These are phyloP conservation scores for Cephus cinctus DNA, from an alignment of 1,140 invertebrate genomes.

Conservation along the genomic window DNA sequence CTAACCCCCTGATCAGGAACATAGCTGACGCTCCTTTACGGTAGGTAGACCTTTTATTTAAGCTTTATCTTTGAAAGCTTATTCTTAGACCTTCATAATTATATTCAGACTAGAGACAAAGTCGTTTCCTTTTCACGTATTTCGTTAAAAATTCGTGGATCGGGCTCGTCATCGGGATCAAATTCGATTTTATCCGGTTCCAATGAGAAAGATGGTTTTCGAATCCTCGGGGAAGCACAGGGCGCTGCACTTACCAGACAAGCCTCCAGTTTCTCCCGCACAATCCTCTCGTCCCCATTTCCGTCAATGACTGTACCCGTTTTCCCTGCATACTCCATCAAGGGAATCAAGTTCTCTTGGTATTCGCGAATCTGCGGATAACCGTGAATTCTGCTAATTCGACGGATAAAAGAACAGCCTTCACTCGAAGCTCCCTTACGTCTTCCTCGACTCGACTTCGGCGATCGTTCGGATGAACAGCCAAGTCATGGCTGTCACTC, in stretches of 20 bases:
- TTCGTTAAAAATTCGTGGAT: slow-evolving; percentile 20
- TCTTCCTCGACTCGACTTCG: slow-evolving; percentile 21
- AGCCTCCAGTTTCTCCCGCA: slow-evolving; percentile 33
- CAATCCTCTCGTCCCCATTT: slow-evolving; percentile 18
- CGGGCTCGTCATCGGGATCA: slow-evolving; percentile 37
- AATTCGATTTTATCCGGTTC: slow-evolving; percentile 33
- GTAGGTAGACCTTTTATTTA: not conserved
- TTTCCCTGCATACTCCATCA: slow-evolving; percentile 33
- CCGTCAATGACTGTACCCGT: slow-evolving; percentile 32
- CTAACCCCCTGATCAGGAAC: not conserved
- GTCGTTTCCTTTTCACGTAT: slow-evolving; percentile 25
- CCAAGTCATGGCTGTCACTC: slow-evolving; percentile 7
- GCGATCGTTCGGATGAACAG: slow-evolving; percentile 21
- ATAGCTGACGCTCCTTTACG: not conserved
- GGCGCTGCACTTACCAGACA: slow-evolving; percentile 30
- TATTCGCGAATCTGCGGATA: slow-evolving; percentile 25
- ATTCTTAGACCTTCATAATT: not conserved
- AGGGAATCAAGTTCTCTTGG: slow-evolving; percentile 23
- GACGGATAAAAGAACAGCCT: too few relatives aligned
- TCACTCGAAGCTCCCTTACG: too few relatives aligned
- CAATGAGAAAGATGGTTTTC: slow-evolving; percentile 14
- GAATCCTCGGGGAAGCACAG: slow-evolving; percentile 19
- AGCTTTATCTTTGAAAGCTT: not conserved
- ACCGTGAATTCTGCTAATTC: too few relatives aligned
- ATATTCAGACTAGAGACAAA: slow-evolving; percentile 28